Conservation (phyloP, 2,113 vertebrate species). For the Tenrec ecaudatus region DNA sequence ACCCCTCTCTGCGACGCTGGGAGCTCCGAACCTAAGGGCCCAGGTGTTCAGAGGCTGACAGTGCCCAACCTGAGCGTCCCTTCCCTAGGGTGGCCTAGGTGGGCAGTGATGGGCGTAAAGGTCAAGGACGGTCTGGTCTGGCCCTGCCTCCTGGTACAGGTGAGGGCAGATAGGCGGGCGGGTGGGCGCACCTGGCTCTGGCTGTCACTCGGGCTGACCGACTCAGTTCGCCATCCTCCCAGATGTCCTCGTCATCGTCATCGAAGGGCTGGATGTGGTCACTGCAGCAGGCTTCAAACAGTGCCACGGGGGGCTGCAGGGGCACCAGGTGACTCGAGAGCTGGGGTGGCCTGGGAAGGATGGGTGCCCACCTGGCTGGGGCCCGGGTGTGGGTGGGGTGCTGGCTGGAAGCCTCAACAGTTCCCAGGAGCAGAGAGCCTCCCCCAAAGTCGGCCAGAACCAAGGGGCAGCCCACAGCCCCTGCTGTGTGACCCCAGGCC, state of each 20-base stretch:
- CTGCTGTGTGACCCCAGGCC: too few relatives aligned
- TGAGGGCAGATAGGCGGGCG: background rate
- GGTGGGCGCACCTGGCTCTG: constrained; percentile 90
- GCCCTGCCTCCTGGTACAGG: background rate
- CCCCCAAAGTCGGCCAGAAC: too few relatives aligned
- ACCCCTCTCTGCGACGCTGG: constrained; percentile 89
- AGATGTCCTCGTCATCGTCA: constrained; percentile 95
- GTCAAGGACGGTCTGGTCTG: background rate
- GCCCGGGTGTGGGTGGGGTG: background rate
- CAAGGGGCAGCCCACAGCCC: too few relatives aligned
- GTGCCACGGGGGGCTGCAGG: constrained; percentile 92
- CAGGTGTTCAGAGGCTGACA: background rate
- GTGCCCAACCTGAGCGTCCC: background rate
- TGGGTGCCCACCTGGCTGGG: background rate
- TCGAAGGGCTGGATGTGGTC: constrained; percentile 97
- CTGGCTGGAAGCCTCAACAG: background rate
- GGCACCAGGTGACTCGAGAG: background rate
- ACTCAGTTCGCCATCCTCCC: constrained; percentile 95
- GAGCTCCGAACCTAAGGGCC: constrained; percentile 91
- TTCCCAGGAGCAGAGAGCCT: too few relatives aligned
- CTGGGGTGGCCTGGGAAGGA: too few relatives aligned
- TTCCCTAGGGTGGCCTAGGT: background rate
- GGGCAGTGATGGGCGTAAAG: background rate
- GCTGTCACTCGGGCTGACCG: constrained; percentile 92
- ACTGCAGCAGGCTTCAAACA: constrained; percentile 97